A percentile compares a stretch with the other conserved stretches of the same genome.
Evolutionary conservation across 2,888 invertebrate genomes (phyloP).

Genomic region (Chirona hameri): DNA sequence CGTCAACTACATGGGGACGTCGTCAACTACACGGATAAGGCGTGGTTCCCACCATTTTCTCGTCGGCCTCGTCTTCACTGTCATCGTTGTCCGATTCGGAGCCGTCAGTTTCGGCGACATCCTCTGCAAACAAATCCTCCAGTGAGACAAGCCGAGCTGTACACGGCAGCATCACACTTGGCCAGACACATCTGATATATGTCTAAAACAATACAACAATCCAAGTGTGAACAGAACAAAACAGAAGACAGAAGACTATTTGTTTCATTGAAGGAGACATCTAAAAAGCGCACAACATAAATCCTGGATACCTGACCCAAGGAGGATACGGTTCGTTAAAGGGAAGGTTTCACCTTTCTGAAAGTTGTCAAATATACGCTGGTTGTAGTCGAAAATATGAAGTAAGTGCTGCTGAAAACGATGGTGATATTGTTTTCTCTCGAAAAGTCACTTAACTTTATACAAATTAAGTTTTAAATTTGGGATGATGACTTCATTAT

Average conservation of each 20-base stretch:
- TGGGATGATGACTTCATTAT: too few species aligned
- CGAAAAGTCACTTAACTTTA: too few species aligned
- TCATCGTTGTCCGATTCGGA: background rate
- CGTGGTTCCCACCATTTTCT: background rate
- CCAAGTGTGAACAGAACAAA: background rate
- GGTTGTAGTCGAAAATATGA: too few species aligned
- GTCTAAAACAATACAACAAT: background rate
- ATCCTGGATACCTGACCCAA: background rate
- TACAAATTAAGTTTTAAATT: too few species aligned
- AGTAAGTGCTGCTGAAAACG: too few species aligned
- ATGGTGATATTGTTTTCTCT: too few species aligned
- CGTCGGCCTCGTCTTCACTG: background rate
- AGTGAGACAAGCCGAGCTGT: background rate
- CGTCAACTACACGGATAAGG: background rate
- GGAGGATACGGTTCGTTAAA: too few species aligned
- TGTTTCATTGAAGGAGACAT: too few species aligned
- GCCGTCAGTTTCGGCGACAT: background rate
- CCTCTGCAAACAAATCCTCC: background rate
- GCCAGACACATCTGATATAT: background rate
- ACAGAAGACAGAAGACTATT: background rate
- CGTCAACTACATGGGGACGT: too few species aligned
- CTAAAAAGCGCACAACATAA: background rate
- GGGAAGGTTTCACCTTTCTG: too few species aligned
- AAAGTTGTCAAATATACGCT: too few species aligned
- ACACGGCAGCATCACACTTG: background rate